Base-by-base conservation (phyloP, 2,797 vertebrate genomes). In the Diplodus sargus region DNA sequence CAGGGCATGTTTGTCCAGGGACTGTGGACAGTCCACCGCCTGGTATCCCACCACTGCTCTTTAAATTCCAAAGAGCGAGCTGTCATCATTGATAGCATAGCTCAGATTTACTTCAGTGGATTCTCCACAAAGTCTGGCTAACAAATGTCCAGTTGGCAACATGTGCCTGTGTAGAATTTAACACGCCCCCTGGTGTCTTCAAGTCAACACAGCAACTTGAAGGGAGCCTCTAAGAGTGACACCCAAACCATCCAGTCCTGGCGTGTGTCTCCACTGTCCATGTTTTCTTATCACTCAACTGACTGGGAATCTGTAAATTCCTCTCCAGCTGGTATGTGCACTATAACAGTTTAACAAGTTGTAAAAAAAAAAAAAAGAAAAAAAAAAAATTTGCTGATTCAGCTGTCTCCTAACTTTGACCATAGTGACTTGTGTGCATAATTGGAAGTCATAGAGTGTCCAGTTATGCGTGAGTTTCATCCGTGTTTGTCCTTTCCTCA, bases 161-260 rank as follows among this genome's bases (percentile, higher is more conserved):
- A 39, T 12, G 43, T 47, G 17, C 57, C 23, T 18, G 20, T 5
- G 15, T 20, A 15, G 62, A 42, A 5, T 42, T 54, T 10, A 45
- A 23, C 63, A 65, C 34, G 81, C 89, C 90, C 83, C 63, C 89
- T 92, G 68, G 82, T 88, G 91, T 84, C 53, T 20, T 9, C 2
- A 59, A 48, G 67, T 28, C 18, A 56, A 39, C 56, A 82, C 53
- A 39, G 58, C 73, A 78, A 17, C 51, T 81, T 25, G 2, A 53
- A 51, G 3, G 7, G 5, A 2, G 0, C 7, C 47, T 34, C 6
- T 28, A 5, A 3, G 2, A 45, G 16, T 39, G 8, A 17, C 22
- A 45, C 43, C 4, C 14, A 43, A 45, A 45, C 34, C 34, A 45
- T 4, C 43, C 43, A 54, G 63, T 34, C 16, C 17, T 16, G 28